Evolutionary conservation across 2,113 vertebrate genomes (phyloP), one percentile per base, ranked within the genome.

Genomic region (Triplophysa rosa): DNA sequence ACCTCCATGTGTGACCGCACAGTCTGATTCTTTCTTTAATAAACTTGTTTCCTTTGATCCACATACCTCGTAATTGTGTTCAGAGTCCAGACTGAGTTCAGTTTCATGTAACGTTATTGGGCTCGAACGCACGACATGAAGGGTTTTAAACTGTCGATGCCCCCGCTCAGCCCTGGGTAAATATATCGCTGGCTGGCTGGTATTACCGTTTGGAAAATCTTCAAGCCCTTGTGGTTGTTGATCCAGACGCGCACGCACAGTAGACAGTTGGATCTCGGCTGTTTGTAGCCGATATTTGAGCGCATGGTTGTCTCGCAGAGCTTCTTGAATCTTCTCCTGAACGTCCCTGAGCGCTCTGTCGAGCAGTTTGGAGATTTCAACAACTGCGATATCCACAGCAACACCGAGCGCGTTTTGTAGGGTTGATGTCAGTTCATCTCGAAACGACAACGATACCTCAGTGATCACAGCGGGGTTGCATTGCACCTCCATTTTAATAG

Each of bases 351-450:
- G 65, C 40, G 81, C 86, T 42, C 84, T 80, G 21, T 77, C 82
- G 37, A 88, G 83, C 56, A 88, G 66, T 71, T 84, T 83, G 49
- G 83, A 83, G 58, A 88, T 81, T 59, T 88, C 85, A 1, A 72
- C 63, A 26, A 88, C 86, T 23, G 86, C 87, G 21, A 88, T 83
- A 69, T 88, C 86, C 42, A 87, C 84, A 2, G 87, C 87, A 7
- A 87, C 85, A 23, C 83, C 85, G 70, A 88, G 83, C 23, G 87
- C 87, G 79, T 80, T 80, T 17, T 87, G 86, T 42, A 87, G 85
- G 63, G 83, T 86, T 33, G 83, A 72, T 5, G 85, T 83, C 33
- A 88, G 82, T 16, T 87, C 85, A 7, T 88, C 85, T 12, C 84
- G 87, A 66, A 88, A 86, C 9, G 87, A 83, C 17, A 86, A 58